Percentiles rank a stretch among this genome's conserved stretches.
These are phyloP conservation scores for Percina caprodes DNA, from an alignment of 2,113 vertebrate species.

Conservation along the genomic window DNA sequence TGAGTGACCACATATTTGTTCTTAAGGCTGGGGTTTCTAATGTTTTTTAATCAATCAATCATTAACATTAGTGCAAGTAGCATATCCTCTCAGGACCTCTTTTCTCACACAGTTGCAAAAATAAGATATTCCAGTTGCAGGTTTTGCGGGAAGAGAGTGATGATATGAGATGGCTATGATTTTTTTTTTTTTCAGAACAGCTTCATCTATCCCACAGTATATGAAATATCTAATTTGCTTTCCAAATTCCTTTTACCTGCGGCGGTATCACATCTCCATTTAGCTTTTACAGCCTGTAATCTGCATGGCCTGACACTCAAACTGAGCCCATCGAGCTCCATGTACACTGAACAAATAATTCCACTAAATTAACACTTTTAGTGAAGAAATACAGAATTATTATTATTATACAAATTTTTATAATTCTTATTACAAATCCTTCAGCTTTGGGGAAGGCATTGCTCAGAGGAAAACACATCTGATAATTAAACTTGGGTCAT, in stretches of 20 bases:
- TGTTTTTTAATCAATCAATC: constrained; percentile 12
- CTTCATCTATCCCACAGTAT: not conserved
- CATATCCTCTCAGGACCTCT: not conserved
- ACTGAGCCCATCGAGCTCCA: not conserved
- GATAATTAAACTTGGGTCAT: constrained; percentile 11
- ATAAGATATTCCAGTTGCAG: not conserved
- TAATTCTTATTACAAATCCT: not conserved
- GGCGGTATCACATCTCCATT: constrained; percentile 4
- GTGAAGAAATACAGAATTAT: not conserved
- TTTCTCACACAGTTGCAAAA: not conserved
- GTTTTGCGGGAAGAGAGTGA: constrained; percentile 5
- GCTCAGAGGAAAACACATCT: not conserved
- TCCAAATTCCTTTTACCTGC: constrained; percentile 15
- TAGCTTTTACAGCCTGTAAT: constrained; percentile 3
- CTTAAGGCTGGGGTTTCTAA: not conserved
- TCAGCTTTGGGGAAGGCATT: not conserved
- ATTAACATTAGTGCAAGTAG: not conserved
- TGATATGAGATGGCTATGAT: not conserved
- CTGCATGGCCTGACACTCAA: constrained; percentile 8
- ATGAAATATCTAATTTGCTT: constrained; percentile 14
- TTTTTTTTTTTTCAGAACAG: not conserved
- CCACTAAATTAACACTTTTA: not conserved
- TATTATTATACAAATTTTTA: not conserved
- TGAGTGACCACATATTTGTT: constrained; percentile 2
- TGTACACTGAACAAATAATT: constrained; percentile 1